phyloP scores from a whole-genome alignment of 2,797 vertebrate genomes.

The Octomys mimax region DNA sequence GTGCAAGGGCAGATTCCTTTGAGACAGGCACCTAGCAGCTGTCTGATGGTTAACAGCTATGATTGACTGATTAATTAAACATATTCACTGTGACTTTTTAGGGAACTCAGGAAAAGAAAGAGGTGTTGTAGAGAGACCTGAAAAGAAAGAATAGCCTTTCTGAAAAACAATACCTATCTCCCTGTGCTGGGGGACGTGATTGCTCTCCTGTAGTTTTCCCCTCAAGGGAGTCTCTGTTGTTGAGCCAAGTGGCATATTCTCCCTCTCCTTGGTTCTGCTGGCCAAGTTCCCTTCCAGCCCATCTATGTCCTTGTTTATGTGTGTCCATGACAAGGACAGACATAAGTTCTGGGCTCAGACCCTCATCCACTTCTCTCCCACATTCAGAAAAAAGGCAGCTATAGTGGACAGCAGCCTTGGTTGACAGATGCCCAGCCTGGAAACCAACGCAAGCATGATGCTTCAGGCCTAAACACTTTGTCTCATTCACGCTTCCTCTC shows the following conservation, averaged over 20 bases:
- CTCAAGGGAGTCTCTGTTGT: not conserved
- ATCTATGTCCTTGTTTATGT: not conserved
- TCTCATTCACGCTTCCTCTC: not conserved
- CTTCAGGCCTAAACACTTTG: not conserved
- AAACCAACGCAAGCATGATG: not conserved
- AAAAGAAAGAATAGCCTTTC: slow-evolving; percentile 1
- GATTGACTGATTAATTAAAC: slow-evolving; percentile 71
- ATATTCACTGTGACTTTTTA: not conserved
- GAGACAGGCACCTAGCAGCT: slow-evolving; percentile 45
- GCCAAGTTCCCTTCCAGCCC: not conserved
- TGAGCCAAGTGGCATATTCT: not conserved
- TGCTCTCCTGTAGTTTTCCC: not conserved
- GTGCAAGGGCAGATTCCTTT: not conserved
- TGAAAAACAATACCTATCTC: not conserved
- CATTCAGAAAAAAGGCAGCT: not conserved
- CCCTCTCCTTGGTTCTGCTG: not conserved
- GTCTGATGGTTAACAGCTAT: slow-evolving; percentile 57
- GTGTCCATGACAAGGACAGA: not conserved
- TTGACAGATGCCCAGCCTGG: not conserved
- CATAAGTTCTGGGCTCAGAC: not conserved
- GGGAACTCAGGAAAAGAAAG: slow-evolving; percentile 16
- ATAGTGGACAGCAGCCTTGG: not conserved
- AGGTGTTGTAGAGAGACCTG: slow-evolving; percentile 30
- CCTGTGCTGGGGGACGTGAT: not conserved
- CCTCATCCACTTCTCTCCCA: not conserved